Conservation (phyloP, 2,113 vertebrate genomes). For the Corythornis madagascariensis region DNA sequence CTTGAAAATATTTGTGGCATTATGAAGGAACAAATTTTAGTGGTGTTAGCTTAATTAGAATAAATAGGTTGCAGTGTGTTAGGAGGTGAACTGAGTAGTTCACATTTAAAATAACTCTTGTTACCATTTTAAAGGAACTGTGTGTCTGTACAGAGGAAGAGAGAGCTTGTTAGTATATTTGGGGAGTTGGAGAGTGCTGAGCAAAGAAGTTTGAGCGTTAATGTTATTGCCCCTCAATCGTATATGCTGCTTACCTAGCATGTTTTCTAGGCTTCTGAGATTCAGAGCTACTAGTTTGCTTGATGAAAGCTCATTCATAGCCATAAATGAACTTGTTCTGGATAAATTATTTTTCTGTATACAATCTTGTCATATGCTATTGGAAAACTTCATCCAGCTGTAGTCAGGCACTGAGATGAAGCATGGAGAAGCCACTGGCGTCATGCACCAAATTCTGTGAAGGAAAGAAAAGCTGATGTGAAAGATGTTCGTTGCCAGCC, state of each 20-base stretch:
- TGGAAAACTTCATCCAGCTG: neutral
- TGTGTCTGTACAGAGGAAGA: neutral
- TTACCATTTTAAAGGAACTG: neutral
- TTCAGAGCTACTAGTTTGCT: neutral
- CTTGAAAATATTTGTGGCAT: neutral
- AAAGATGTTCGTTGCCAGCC: neutral
- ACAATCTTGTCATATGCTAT: neutral
- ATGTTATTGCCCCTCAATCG: neutral
- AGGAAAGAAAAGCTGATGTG: neutral
- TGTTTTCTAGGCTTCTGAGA: neutral
- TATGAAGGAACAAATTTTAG: neutral
- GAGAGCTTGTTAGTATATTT: neutral
- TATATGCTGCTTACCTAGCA: neutral
- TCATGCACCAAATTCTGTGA: neutral
- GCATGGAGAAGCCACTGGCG: neutral
- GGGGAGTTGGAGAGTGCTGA: neutral
- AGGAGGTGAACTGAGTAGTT: neutral
- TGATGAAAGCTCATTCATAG: neutral
- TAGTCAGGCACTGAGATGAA: neutral
- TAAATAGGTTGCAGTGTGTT: neutral
- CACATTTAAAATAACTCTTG: neutral
- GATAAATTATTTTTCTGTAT: neutral
- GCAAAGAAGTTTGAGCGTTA: neutral
- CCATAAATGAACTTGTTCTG: neutral
- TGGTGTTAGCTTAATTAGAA: neutral